These are phyloP conservation scores for Eurytoma californica DNA, from an alignment of 2,888 invertebrate genomes.

Conservation along the genomic window DNA sequence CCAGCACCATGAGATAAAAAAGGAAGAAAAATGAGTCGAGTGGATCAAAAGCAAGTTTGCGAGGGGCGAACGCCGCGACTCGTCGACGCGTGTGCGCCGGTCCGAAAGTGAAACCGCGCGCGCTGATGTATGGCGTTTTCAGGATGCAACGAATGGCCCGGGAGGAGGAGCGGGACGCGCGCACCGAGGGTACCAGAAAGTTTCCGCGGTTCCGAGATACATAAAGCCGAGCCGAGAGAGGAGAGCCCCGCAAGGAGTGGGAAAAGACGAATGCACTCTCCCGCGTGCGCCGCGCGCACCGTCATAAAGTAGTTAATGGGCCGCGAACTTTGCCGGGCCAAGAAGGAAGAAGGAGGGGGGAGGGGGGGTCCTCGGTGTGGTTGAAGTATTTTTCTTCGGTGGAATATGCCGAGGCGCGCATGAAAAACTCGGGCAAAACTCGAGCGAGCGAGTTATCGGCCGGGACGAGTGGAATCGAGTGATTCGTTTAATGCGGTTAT, in stretches of 20 bases:
- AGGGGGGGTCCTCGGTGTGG: not conserved
- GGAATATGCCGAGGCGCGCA: not conserved
- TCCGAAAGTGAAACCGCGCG: constrained; percentile 48
- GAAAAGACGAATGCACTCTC: constrained; percentile 21
- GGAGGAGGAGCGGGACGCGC: constrained; percentile 3
- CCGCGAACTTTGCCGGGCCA: constrained; percentile 38
- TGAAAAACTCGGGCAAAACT: not conserved
- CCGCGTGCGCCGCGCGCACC: not conserved
- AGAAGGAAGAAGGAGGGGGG: not conserved
- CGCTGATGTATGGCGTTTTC: constrained; percentile 40
- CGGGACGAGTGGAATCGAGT: constrained; percentile 2
- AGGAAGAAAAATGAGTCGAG: constrained; percentile 1
- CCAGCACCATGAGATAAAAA: not conserved
- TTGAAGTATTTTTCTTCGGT: not conserved
- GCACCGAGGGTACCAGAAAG: not conserved
- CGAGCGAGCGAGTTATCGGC: not conserved
- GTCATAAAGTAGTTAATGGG: constrained; percentile 51
- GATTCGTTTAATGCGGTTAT: not conserved
- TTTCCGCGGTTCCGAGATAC: constrained; percentile 37
- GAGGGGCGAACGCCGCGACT: constrained; percentile 3
- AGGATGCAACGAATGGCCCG: constrained; percentile 12
- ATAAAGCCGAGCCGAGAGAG: constrained; percentile 8
- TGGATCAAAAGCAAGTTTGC: not conserved
- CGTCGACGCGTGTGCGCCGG: constrained; percentile 14
- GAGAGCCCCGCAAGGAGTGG: not conserved